Evolutionary conservation across 1,140 invertebrate species (phyloP), one percentile per base, ranked within the genome.

Genomic region (Drosophila jambulina): DNA sequence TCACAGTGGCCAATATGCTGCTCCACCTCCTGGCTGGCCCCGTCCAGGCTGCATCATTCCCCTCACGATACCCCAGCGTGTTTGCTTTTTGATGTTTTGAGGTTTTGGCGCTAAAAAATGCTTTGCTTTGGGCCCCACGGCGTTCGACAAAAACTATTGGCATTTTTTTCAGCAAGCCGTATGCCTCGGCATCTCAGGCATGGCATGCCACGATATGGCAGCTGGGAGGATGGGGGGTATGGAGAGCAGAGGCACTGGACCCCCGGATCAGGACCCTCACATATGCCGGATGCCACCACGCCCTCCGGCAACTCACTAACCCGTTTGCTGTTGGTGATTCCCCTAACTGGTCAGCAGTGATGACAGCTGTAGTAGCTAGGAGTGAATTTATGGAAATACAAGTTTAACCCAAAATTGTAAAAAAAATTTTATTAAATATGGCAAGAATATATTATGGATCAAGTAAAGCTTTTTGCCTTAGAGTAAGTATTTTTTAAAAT

Each of bases 61-160:
- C 19, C 45, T 51, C 67, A 72, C 69, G 53, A 71, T 40, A 7
- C 21, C 40, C 42, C 54, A 43, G 54, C 69, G 46, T 59, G 80
- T 78, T 87, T 81, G 84, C 80, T 87, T 87, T 87, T 87, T 87
- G 84, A 87, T 87, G 84, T 88, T 86, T 87, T 87, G 84, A 87
- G 80, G 84, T 84, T 88, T 88, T 80, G 69, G 74, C 80, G 84
- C 69, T 88, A 80, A 83, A 83, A 87, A 87, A 88, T 88, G 64
- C 78, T 80, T 83, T 87, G 56, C 51, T 54, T 54, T 54, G 9
- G 60, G 80, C 57, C 80, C 77, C 67, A 49, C 63, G 67, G 75
- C 82, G 43, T 69, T 67, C 40, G 53, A 64, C 60, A 88, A 87
- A 87, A 87, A 87, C 84, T 87, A 88, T 87, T 88, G 84, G 84